A percentile compares a stretch with the other conserved stretches of the same genome.
Evolutionary conservation across 1,140 invertebrate species (phyloP).

Genomic region (Drosophila teissieri): DNA sequence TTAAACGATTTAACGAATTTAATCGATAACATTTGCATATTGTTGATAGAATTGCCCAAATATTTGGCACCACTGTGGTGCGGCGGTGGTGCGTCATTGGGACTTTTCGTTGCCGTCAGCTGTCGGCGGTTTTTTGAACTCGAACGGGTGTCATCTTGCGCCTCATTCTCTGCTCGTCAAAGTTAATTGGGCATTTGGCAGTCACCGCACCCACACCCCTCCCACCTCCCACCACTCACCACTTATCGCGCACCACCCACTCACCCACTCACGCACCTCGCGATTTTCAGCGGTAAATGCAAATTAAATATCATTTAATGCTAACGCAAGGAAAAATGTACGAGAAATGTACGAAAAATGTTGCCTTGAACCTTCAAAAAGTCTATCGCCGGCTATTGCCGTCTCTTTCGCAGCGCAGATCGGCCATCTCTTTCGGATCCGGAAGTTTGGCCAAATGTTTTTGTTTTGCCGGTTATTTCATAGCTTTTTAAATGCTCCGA

Average conservation of each 20-base stretch:
- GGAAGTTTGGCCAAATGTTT: conserved; percentile 61
- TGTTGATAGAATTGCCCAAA: background rate
- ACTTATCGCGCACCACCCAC: background rate
- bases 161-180: conserved; percentile 35
- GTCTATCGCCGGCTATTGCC: conserved; percentile 36
- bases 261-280: background rate
- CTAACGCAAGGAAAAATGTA: conserved; percentile 22
- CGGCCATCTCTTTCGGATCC: conserved; percentile 34
- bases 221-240: conserved; percentile 23
- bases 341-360: conserved; percentile 7
- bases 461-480: conserved; percentile 43
- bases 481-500: conserved; percentile 61
- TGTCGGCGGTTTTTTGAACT: conserved; percentile 42
- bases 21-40: background rate
- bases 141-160: conserved; percentile 45
- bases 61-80: conserved; percentile 28
- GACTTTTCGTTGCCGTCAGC: conserved; percentile 29
- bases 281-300: conserved; percentile 18
- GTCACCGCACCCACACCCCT: conserved; percentile 19
- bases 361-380: conserved; percentile 60
- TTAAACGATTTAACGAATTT: background rate
- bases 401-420: background rate
- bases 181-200: conserved; percentile 58
- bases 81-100: conserved; percentile 28
- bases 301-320: conserved; percentile 60